These are phyloP conservation scores for Parauchenoglanis ngamensis DNA, from an alignment of 2,797 vertebrate species.

Conservation along the genomic window DNA sequence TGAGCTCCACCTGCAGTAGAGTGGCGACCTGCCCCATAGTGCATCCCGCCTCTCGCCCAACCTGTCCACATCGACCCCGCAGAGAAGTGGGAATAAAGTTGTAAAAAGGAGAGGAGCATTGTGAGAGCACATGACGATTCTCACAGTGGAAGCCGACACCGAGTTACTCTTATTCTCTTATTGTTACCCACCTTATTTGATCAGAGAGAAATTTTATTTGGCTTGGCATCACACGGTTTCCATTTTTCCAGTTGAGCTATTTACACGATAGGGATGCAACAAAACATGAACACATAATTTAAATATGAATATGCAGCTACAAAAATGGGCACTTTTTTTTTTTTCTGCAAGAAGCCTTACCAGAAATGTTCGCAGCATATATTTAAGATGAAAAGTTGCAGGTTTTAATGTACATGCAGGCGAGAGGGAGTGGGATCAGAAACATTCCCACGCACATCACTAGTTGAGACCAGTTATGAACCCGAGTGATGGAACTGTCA, in stretches of 20 bases:
- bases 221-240: neutral
- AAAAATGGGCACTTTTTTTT: neutral
- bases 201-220: neutral
- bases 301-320: neutral
- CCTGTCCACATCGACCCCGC: too few species aligned
- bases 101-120: too few species aligned
- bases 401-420: neutral
- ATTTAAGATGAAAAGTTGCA: neutral
- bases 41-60: too few species aligned
- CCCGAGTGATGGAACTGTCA: neutral
- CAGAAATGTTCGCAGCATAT: neutral
- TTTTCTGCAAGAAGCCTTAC: neutral
- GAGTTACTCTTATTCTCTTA: neutral
- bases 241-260: neutral
- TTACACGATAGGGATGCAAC: neutral
- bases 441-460: neutral
- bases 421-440: neutral
- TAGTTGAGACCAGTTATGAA: neutral
- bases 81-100: too few species aligned
- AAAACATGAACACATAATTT: neutral
- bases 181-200: neutral
- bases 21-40: too few species aligned
- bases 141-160: neutral
- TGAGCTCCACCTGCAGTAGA: too few species aligned
- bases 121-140: neutral